These are phyloP conservation scores for Python bivittatus DNA, from an alignment of 2,113 vertebrate genomes.

Conservation along the genomic window DNA sequence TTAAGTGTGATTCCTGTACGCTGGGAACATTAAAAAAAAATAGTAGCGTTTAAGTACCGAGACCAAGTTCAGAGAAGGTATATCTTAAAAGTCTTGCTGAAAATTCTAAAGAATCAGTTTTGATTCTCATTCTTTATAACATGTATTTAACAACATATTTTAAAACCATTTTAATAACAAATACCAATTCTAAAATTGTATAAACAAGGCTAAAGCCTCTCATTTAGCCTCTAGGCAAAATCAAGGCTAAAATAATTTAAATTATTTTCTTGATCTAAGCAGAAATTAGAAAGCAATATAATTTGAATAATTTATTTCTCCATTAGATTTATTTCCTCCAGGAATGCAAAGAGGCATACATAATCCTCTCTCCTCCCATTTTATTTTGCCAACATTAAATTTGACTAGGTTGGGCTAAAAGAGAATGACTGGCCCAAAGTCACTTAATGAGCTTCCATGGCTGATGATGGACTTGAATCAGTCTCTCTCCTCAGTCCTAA, in stretches of 20 bases:
- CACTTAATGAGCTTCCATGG: background rate
- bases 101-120: background rate
- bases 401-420: background rate
- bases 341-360: background rate
- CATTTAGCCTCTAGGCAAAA: background rate
- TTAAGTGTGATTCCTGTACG: conserved; percentile 69
- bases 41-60: conserved; percentile 58
- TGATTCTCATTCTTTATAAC: background rate
- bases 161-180: background rate
- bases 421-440: background rate
- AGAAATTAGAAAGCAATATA: background rate
- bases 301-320: background rate
- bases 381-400: background rate
- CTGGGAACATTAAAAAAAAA: conserved; percentile 46
- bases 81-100: background rate
- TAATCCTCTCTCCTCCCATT: background rate
- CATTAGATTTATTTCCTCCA: background rate
- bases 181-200: background rate
- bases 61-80: conserved; percentile 17
- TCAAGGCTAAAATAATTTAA: background rate
- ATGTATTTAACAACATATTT: background rate
- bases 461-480: background rate
- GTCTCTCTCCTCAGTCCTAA: background rate
- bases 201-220: background rate
- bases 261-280: background rate